phyloP scores from a whole-genome alignment of 2,797 vertebrate species.

The Vespertilio murinus region DNA sequence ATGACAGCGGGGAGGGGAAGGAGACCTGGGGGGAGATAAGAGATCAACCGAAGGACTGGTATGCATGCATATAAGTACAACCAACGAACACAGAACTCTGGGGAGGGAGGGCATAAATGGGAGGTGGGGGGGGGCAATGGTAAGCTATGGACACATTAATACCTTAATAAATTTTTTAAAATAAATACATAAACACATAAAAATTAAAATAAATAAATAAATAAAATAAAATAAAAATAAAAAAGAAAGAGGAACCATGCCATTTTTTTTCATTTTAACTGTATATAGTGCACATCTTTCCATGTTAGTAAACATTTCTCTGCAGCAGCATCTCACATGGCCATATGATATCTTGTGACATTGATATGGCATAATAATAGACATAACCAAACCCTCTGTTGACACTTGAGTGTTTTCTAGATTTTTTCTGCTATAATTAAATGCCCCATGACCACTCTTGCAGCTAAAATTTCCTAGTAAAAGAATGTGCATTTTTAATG shows the following conservation, averaged over 20 bases:
- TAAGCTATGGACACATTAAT: too few relatives aligned
- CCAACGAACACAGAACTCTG: too few relatives aligned
- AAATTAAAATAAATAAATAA: too few relatives aligned
- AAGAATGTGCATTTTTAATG: background rate
- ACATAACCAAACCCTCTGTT: background rate
- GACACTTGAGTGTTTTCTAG: background rate
- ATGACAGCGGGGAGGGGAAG: too few relatives aligned
- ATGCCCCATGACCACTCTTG: background rate
- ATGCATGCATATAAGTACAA: too few relatives aligned
- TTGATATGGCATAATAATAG: accelerated
- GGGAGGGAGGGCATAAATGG: too few relatives aligned
- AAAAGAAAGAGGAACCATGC: background rate
- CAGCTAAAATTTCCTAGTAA: background rate
- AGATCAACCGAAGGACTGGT: too few relatives aligned
- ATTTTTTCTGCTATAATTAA: background rate
- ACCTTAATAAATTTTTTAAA: too few relatives aligned
- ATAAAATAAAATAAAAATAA: too few relatives aligned
- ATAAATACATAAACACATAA: too few relatives aligned
- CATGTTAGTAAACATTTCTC: background rate
- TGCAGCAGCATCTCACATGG: accelerated
- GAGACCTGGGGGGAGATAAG: too few relatives aligned
- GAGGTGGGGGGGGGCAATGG: too few relatives aligned
- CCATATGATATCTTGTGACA: background rate
- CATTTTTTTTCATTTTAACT: background rate
- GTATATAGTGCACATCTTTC: background rate